Evolutionary conservation across 2,888 invertebrate species (phyloP).

Genomic region (Autographa gamma): DNA sequence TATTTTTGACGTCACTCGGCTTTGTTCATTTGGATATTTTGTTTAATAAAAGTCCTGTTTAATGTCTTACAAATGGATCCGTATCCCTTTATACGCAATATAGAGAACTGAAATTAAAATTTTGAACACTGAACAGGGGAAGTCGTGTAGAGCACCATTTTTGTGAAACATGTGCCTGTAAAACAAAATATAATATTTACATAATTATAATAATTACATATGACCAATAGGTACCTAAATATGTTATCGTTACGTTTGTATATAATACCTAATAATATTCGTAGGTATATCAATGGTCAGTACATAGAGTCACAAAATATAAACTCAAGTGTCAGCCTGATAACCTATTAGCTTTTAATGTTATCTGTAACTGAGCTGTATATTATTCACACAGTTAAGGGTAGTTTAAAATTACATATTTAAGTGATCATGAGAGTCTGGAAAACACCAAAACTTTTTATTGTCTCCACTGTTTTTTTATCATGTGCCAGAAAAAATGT

Average conservation of each 20-base stretch:
- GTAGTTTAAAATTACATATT: not conserved
- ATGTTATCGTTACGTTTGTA: not conserved
- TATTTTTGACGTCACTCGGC: too few species aligned
- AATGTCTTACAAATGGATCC: too few species aligned
- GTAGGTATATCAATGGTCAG: not conserved
- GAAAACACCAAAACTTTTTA: not conserved
- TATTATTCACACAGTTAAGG: conserved; percentile 1
- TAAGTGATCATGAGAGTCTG: not conserved
- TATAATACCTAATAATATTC: not conserved
- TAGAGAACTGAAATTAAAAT: too few species aligned
- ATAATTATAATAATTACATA: not conserved
- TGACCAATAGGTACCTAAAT: not conserved
- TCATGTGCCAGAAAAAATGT: too few species aligned
- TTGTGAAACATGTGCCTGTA: too few species aligned
- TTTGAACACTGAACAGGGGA: not conserved
- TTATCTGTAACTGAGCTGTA: not conserved
- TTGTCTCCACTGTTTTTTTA: too few species aligned
- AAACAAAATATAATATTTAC: not conserved
- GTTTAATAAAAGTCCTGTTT: too few species aligned
- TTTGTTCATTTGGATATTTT: too few species aligned
- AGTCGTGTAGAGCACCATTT: not conserved
- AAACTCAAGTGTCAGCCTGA: not conserved
- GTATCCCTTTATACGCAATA: too few species aligned
- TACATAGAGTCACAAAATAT: not conserved
- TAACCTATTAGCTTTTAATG: not conserved